phyloP scores from a whole-genome alignment of 1,140 invertebrate genomes.

The Polypedilum vanderplanki region DNA sequence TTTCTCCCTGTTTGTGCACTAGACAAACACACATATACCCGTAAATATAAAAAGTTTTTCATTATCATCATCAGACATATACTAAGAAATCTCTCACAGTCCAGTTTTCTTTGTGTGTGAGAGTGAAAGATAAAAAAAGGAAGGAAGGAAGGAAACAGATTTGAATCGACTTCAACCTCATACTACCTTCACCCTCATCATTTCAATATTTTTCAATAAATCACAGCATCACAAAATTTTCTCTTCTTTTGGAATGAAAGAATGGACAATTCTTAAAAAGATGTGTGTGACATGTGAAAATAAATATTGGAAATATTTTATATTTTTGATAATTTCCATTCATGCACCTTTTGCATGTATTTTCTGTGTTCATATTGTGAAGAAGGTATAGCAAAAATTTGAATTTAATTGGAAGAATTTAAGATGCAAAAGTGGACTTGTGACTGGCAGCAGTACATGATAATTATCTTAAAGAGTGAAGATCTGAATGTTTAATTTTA shows the following conservation, averaged over 20 bases:
- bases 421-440: background rate
- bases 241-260: background rate
- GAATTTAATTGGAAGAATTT: background rate
- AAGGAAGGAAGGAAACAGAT: background rate
- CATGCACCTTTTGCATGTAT: too few relatives aligned
- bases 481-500: background rate
- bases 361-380: too few relatives aligned
- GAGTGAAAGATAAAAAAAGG: too few relatives aligned
- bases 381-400: background rate
- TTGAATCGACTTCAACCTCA: background rate
- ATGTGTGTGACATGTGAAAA: background rate
- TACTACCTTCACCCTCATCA: too few relatives aligned
- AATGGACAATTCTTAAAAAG: background rate
- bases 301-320: background rate
- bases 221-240: background rate
- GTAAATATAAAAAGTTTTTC: background rate
- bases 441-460: constrained; percentile 1
- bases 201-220: constrained; percentile 15
- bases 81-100: background rate
- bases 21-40: too few relatives aligned
- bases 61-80: background rate
- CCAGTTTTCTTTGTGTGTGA: too few relatives aligned
- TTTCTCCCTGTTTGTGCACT: too few relatives aligned
- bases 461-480: background rate
- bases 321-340: too few relatives aligned